Base-by-base conservation (phyloP, 2,888 invertebrate species). In the Halictus quadricinctus region DNA sequence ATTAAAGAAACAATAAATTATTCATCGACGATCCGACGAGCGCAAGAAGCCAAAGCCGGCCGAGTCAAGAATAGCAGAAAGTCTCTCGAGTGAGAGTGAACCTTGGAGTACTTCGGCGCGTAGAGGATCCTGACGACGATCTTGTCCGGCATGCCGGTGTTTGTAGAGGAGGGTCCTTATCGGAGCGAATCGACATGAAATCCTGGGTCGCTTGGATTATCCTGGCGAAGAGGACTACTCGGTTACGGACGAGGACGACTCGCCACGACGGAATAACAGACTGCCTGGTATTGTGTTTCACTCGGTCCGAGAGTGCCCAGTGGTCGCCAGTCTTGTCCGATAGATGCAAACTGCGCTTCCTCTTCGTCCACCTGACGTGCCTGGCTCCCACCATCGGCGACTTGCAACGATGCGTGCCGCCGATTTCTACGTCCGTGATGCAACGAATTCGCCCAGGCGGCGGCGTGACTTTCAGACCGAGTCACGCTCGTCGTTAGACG, bases 51-150 rank as follows among this genome's bases (percentile, higher is more conserved):
- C n/a, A 13, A 50, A 50, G 25, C 36, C 41, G 15, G 21, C 29
- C 21, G 36, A 36, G 73, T 25, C 29, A 13, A 21, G 41, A 69
- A 69, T 21, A 69, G 21, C 41, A 69, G 66, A 43, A 69, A 36
- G 46, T 72, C 48, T 66, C 36, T 50, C 29, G 29, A 46, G 48
- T 5, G 69, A 41, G n/a, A 72, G 64, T 36, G 21, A 66, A 92
- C 91, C 91, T 92, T 91, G 54, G 90, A 87, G 88, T 89, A 93
- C 76, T 91, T 91, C 21, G 94, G 93, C 76, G 89, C 91, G 83
- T 94, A 94, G 72, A 91, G 81, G 87, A 94, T 94, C 87, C 92
- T 90, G 80, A 94, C 79, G 86, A 92, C 86, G 81, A 90, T 80
- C 50, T 80, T 91, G 84, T 91, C 88, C 80, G 88, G 76, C 92